Base-by-base conservation (phyloP, 2,888 invertebrate genomes). In the Helicoverpa assulta region DNA sequence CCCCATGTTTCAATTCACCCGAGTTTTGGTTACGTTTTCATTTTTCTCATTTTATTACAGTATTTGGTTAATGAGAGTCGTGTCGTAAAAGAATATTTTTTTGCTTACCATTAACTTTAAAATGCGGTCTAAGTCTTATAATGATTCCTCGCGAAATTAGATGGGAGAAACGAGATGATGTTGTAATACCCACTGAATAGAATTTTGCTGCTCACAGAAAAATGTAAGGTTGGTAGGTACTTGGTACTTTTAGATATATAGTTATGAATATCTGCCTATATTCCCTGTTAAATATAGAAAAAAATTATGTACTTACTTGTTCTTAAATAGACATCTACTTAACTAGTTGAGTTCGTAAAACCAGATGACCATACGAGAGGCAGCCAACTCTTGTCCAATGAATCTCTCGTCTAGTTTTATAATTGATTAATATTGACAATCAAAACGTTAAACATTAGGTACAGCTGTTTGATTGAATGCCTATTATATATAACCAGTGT, bases 61-160 rank as follows among this genome's bases (percentile, higher is more conserved):
- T 58, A 67, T 77, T 69, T 75, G 63, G 67, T 40, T 81, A 81
- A 81, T 78, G 80, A 75, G 78, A 55, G 70, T 82, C 67, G 80
- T 75, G 61, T 78, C 81, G 75, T 81, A 82, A 81, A 81, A 80
- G 51, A 58, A 65, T 67, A 73, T 79, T 78, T 81, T 26, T 75
- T 59, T 65, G 58, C 63, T 58, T 50, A 26, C 43, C 67, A 58
- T 70, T 73, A 74, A 74, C 68, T 71, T 57, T 63, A 33, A 80
- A 81, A 70, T 56, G 50, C 62, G 55, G 65, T 40, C 64, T 69
- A 77, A 73, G 78, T 63, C 50, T 63, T 69, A 67, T 81, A 80
- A 80, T 82, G 78, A 60, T 70, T 70, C 37, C 50, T 40, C 21
- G 43, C 52, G 55, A 73, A 78, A 80, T 68, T 59, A 65, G 61